Evolutionary conservation across 2,113 vertebrate species (phyloP), one percentile per base, ranked within the genome.

Genomic region (Gulo gulo): DNA sequence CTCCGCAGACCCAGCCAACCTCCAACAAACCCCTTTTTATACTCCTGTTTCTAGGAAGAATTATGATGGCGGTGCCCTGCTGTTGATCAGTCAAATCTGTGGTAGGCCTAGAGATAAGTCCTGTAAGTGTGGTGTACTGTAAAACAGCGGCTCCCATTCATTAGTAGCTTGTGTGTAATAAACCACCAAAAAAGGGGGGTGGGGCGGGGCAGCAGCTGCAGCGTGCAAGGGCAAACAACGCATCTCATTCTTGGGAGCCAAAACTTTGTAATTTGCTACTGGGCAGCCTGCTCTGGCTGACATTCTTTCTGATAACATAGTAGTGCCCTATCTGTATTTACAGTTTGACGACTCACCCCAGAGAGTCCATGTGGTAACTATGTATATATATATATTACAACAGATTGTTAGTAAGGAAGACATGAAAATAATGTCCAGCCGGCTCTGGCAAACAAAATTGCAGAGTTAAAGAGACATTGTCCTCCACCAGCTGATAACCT

Each of bases 21-120:
- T 98, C 98, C 99, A 99, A 99, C 99, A 99, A 99, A 99, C 99
- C 99, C 99, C 98, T 99, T 99, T 99, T 99, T 99, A 99, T 99
- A 98, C 99, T 98, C 98, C 98, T 97, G 98, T 98, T 99, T 98
- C 98, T 98, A 98, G 98, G 98, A 99, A 99, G 99, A 99, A 99
- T 99, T 99, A 99, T 99, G 99, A 98, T 98, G 98, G 98, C 97
- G 94, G 98, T 98, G 98, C 98, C 98, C 98, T 98, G 99, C 99
- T 98, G 99, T 98, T 99, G 99, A 99, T 99, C 98, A 99, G 99
- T 99, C 98, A 99, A 98, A 99, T 99, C 98, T 99, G 98, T 98
- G 99, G 98, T 99, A 97, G 99, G 98, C 98, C 98, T 89, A 98
- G 98, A 99, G 99, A 99, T 99, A 99, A 99, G 99, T 99, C 98